Evolutionary conservation across 2,888 invertebrate genomes (phyloP).

Genomic region (Leucania comma): DNA sequence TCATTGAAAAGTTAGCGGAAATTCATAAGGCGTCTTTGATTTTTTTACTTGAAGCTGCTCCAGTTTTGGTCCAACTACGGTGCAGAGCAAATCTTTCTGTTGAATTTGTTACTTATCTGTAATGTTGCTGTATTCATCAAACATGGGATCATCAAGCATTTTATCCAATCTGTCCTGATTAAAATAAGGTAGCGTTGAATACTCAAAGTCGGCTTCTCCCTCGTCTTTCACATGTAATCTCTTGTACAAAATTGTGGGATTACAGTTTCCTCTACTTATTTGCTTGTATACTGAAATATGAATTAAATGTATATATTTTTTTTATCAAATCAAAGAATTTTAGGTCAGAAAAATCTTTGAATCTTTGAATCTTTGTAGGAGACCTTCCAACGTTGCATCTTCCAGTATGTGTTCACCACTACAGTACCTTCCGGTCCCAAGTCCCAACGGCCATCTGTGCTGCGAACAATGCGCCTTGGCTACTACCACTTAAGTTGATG

Average conservation of each 20-base stretch:
- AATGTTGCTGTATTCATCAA: no score
- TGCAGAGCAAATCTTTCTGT: not conserved
- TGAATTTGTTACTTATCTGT: no score
- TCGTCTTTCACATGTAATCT: not conserved
- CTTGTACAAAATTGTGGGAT: not conserved
- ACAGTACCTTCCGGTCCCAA: no score
- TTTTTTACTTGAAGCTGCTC: not conserved
- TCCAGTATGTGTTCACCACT: no score
- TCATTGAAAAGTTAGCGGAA: not conserved
- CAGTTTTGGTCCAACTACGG: not conserved
- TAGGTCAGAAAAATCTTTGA: no score
- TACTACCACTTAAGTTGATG: no score
- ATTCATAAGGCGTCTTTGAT: not conserved
- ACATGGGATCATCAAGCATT: no score
- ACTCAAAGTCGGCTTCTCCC: not conserved
- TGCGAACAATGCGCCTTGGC: no score
- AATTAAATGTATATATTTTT: not conserved
- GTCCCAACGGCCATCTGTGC: no score
- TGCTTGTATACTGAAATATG: not conserved
- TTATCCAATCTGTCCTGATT: not conserved
- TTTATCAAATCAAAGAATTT: no score
- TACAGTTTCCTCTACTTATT: not conserved
- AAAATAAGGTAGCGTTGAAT: not conserved
- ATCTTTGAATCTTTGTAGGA: no score
- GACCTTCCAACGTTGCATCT: no score